phyloP scores from a whole-genome alignment of 2,888 invertebrate species.

The Xestia rhomboidea region DNA sequence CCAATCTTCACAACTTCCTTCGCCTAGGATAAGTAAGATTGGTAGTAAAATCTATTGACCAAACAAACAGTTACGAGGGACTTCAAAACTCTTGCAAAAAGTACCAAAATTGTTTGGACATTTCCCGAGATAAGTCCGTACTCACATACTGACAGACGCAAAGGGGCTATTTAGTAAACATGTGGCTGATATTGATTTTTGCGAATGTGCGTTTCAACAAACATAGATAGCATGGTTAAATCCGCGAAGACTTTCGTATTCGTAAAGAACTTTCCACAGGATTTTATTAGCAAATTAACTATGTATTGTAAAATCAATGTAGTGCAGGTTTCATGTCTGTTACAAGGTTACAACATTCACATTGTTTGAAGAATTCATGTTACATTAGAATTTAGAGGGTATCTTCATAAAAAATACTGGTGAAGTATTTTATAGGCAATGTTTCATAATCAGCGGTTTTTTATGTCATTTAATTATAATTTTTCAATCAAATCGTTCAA shows the following conservation, averaged over 20 bases:
- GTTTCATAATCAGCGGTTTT: not conserved
- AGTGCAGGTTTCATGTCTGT: slow-evolving; percentile 3
- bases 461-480: not conserved
- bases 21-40: not conserved
- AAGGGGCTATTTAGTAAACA: slow-evolving; percentile 43
- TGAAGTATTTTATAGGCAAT: not conserved
- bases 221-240: slow-evolving; percentile 23
- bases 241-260: slow-evolving; percentile 12
- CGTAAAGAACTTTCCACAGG: slow-evolving; percentile 1
- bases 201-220: slow-evolving; percentile 36
- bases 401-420: not conserved
- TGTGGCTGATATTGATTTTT: slow-evolving; percentile 46
- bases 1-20: not conserved
- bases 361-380: not conserved
- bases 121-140: slow-evolving; percentile 26
- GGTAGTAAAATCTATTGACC: not conserved
- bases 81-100: not conserved
- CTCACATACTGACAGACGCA: slow-evolving; percentile 20
- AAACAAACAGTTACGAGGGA: not conserved
- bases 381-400: not conserved
- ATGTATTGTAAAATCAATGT: slow-evolving; percentile 13
- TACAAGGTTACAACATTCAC: not conserved
- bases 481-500: not conserved
- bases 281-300: slow-evolving; percentile 30
- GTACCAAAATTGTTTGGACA: not conserved